These are phyloP conservation scores for Clarias fuscus DNA, from an alignment of 2,797 vertebrate species.

Conservation along the genomic window DNA sequence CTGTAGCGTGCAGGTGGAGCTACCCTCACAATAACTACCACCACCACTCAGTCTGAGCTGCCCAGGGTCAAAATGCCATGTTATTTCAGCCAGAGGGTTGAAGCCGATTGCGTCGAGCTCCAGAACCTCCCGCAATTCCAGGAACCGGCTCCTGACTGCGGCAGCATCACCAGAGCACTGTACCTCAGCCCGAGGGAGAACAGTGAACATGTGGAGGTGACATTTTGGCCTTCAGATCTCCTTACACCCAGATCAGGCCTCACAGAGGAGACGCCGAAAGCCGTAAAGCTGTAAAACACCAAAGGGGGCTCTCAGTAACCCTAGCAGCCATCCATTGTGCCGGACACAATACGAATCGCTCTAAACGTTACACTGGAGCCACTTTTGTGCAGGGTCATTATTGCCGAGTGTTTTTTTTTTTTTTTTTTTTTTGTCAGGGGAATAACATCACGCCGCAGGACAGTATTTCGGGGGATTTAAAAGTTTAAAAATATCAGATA, in stretches of 20 bases:
- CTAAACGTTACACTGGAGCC: slow-evolving; percentile 56
- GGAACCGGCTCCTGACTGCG: slow-evolving; percentile 30
- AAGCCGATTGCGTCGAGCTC: slow-evolving; percentile 40
- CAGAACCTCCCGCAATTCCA: slow-evolving; percentile 49
- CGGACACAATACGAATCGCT: slow-evolving; percentile 67
- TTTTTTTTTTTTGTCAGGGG: slow-evolving; percentile 28
- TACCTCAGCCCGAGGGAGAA: slow-evolving; percentile 56
- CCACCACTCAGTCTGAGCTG: slow-evolving; percentile 39
- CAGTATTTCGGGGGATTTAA: slow-evolving; percentile 33
- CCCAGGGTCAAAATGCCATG: slow-evolving; percentile 63
- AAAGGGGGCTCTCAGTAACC: slow-evolving; percentile 63
- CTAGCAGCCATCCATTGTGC: slow-evolving; percentile 67
- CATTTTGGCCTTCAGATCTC: slow-evolving; percentile 69
- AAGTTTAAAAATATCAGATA: slow-evolving; percentile 23
- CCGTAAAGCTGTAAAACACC: slow-evolving; percentile 56
- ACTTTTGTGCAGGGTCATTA: slow-evolving; percentile 30
- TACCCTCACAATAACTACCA: not conserved
- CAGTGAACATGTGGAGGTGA: slow-evolving; percentile 62
- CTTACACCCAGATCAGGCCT: slow-evolving; percentile 67
- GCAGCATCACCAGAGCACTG: slow-evolving; percentile 46
- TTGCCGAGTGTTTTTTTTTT: not conserved
- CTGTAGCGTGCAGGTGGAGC: slow-evolving; percentile 64
- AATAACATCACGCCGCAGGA: slow-evolving; percentile 37
- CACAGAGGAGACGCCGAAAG: slow-evolving; percentile 60
- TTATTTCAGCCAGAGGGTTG: slow-evolving; percentile 64